A percentile compares a stretch with the other conserved stretches of the same genome.
Evolutionary conservation across 2,797 vertebrate genomes (phyloP).

Genomic region (Denticeps clupeoides): DNA sequence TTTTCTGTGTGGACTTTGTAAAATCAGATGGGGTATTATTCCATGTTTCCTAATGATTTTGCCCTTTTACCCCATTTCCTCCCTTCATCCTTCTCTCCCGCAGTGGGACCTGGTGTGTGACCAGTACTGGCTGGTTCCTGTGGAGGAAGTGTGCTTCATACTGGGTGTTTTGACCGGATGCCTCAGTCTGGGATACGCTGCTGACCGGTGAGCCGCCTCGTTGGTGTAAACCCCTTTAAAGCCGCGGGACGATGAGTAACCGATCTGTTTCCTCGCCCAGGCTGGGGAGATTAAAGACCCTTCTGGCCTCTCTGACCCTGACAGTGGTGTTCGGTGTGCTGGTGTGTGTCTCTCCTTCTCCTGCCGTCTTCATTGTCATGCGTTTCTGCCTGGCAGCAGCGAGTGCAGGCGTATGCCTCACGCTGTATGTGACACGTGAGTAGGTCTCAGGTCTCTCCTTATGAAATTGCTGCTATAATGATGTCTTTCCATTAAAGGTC

Average conservation of each 20-base stretch:
- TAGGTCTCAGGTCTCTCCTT: constrained; percentile 9
- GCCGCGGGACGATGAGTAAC: too few relatives aligned
- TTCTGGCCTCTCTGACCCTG: constrained; percentile 68
- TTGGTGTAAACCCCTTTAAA: too few relatives aligned
- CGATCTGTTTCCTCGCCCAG: constrained; percentile 39
- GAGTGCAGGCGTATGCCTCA: constrained; percentile 69
- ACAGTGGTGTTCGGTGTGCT: constrained; percentile 74
- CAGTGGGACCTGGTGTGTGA: constrained; percentile 83
- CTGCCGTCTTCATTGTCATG: constrained; percentile 71
- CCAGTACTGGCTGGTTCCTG: constrained; percentile 76
- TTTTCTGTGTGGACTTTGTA: too few relatives aligned
- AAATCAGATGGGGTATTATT: too few relatives aligned
- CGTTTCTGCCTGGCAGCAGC: constrained; percentile 74
- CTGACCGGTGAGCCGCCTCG: constrained; percentile 77
- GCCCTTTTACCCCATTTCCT: not conserved
- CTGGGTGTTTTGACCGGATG: constrained; percentile 71
- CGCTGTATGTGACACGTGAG: constrained; percentile 76
- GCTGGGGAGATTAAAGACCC: constrained; percentile 66
- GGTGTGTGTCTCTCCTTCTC: constrained; percentile 71
- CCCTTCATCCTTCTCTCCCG: not conserved
- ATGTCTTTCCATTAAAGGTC: too few relatives aligned
- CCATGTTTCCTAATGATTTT: not conserved
- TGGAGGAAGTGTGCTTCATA: constrained; percentile 82
- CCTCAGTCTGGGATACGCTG: constrained; percentile 64
- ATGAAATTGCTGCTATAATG: too few relatives aligned